phyloP scores from a whole-genome alignment of 2,888 invertebrate genomes.

The Apoda limacodes region DNA sequence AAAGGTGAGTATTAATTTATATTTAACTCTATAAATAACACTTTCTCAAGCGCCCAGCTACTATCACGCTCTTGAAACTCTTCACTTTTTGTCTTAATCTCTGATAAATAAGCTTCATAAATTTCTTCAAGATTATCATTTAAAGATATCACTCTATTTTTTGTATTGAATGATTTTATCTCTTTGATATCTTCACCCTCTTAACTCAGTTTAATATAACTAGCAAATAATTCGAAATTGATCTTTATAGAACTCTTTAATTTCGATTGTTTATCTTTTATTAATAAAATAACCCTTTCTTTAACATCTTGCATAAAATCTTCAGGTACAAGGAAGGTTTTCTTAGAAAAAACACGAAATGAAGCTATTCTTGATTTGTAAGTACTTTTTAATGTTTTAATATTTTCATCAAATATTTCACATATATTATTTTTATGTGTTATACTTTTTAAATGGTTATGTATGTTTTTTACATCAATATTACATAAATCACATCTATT shows the following conservation, averaged over 20 bases:
- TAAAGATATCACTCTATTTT: not conserved
- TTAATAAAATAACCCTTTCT: not conserved
- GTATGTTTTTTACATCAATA: too few relatives aligned
- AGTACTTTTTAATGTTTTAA: not conserved
- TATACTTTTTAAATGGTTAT: not conserved
- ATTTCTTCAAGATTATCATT: too few relatives aligned
- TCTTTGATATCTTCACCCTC: not conserved
- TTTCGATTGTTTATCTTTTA: not conserved
- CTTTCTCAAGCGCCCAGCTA: not conserved
- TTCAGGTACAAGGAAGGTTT: not conserved
- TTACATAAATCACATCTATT: too few relatives aligned
- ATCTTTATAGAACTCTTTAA: not conserved
- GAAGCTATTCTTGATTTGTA: not conserved
- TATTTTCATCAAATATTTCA: not conserved
- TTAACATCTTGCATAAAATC: constrained; percentile 1
- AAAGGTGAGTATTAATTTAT: not conserved
- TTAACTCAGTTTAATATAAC: not conserved
- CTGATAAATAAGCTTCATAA: not conserved
- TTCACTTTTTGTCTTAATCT: not conserved
- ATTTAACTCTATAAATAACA: not conserved
- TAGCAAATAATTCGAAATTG: constrained; percentile 1
- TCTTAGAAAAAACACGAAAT: not conserved
- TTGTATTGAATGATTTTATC: constrained; percentile 1
- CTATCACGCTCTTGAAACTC: constrained; percentile 1
- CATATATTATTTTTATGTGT: not conserved